These are phyloP conservation scores for Ectemnius cavifrons DNA, from an alignment of 2,888 invertebrate species.

Conservation along the genomic window DNA sequence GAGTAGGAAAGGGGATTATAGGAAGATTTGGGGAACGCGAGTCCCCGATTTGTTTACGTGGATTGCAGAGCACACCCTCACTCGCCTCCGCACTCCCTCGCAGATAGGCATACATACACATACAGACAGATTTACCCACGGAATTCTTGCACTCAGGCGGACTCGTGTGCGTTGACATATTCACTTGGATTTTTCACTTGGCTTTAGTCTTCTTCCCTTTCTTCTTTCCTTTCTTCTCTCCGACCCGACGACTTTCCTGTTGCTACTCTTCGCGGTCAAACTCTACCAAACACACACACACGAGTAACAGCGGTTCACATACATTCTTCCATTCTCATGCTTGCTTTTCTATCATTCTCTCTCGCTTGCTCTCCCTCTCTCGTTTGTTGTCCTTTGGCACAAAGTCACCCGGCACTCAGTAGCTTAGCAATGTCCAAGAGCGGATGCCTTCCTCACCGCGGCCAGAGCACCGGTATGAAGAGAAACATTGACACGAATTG, in stretches of 20 bases:
- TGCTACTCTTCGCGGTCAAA: neutral
- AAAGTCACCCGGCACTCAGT: slow-evolving; percentile 66
- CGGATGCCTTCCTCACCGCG: slow-evolving; percentile 68
- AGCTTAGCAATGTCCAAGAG: slow-evolving; percentile 61
- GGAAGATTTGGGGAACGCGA: slow-evolving; percentile 45
- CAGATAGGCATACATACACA: neutral
- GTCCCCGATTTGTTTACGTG: slow-evolving; percentile 24
- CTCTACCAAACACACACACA: too few relatives aligned
- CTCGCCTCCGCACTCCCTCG: neutral
- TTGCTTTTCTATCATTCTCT: slow-evolving; percentile 15
- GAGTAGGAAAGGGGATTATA: slow-evolving; percentile 53
- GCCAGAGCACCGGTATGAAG: slow-evolving; percentile 58
- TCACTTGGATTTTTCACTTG: too few relatives aligned
- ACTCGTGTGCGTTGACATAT: neutral
- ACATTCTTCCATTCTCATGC: slow-evolving; percentile 6
- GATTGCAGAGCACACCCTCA: slow-evolving; percentile 2
- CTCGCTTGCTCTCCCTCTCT: slow-evolving; percentile 18
- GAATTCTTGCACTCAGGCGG: neutral
- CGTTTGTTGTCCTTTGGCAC: slow-evolving; percentile 64
- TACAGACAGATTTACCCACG: neutral
- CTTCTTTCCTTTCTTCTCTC: neutral
- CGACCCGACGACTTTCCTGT: neutral
- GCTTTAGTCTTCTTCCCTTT: too few relatives aligned
- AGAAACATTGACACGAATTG: slow-evolving; percentile 58
- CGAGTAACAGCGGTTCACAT: neutral